These are phyloP conservation scores for Drosophila ohnishii DNA, from an alignment of 1,140 invertebrate species.

Conservation along the genomic window DNA sequence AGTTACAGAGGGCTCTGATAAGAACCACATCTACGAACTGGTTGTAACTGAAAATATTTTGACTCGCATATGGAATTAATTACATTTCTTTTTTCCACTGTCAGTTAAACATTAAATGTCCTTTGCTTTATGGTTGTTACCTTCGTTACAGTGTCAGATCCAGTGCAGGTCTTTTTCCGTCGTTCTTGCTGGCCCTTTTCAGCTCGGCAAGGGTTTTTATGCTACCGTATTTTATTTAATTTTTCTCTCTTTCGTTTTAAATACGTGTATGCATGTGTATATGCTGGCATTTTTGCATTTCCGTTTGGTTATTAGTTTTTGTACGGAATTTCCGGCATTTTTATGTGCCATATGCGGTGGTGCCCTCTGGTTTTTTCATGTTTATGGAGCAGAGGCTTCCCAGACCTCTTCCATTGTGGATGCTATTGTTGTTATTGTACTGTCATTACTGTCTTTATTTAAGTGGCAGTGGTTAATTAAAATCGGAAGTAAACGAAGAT, in stretches of 20 bases:
- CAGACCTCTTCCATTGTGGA: slow-evolving; percentile 5
- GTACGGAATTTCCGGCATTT: slow-evolving; percentile 67
- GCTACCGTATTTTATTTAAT: slow-evolving; percentile 9
- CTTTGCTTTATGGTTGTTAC: slow-evolving; percentile 71
- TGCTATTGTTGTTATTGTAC: slow-evolving; percentile 37
- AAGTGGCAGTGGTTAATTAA: slow-evolving; percentile 71
- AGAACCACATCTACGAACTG: slow-evolving; percentile 6
- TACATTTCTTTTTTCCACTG: slow-evolving; percentile 62
- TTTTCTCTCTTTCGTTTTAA: not conserved
- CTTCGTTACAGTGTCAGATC: slow-evolving; percentile 31
- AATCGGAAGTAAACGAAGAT: slow-evolving; percentile 36
- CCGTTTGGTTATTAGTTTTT: slow-evolving; percentile 78
- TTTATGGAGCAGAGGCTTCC: slow-evolving; percentile 12
- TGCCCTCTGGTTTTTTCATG: slow-evolving; percentile 12
- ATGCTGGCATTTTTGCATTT: slow-evolving; percentile 63
- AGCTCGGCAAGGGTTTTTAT: slow-evolving; percentile 16
- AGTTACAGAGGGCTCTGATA: slow-evolving; percentile 14
- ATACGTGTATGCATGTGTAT: slow-evolving; percentile 32
- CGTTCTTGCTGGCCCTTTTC: slow-evolving; percentile 5
- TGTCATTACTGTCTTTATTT: slow-evolving; percentile 76
- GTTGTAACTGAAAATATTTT: slow-evolving; percentile 49
- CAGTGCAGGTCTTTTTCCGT: not conserved
- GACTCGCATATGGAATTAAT: slow-evolving; percentile 77
- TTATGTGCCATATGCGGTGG: slow-evolving; percentile 51
- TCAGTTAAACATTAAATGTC: slow-evolving; percentile 68